These are phyloP conservation scores for Zapornia atra DNA, from an alignment of 2,113 vertebrate genomes.

Conservation along the genomic window DNA sequence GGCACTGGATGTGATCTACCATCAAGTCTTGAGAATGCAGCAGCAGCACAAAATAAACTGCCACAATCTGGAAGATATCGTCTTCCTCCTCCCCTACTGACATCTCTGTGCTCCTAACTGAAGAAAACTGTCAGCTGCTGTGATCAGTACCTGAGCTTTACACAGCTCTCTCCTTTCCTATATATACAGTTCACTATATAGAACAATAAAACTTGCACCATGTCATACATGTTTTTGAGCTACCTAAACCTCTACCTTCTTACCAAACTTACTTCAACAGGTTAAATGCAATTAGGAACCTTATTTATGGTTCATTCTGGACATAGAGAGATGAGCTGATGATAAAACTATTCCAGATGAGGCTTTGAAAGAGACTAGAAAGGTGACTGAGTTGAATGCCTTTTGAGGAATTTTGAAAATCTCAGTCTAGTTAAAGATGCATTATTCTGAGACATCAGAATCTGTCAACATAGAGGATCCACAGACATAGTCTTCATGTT, in stretches of 20 bases:
- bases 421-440: too few relatives aligned
- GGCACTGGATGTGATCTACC: background rate
- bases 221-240: background rate
- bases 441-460: background rate
- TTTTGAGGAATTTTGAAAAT: background rate
- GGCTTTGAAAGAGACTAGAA: background rate
- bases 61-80: background rate
- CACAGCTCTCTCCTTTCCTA: background rate
- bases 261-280: background rate
- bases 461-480: background rate
- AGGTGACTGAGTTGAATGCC: background rate
- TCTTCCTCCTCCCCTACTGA: background rate
- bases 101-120: background rate
- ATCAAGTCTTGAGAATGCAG: background rate
- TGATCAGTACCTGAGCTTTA: background rate
- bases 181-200: background rate
- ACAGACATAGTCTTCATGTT: background rate
- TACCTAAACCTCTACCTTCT: background rate
- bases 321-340: background rate
- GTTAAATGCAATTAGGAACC: background rate
- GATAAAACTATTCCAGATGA: background rate
- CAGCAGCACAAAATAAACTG: background rate
- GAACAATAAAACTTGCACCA: background rate
- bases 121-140: background rate
- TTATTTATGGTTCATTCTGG: background rate